Conservation (phyloP, 2,797 vertebrate species). For the Trichosurus vulpecula region DNA sequence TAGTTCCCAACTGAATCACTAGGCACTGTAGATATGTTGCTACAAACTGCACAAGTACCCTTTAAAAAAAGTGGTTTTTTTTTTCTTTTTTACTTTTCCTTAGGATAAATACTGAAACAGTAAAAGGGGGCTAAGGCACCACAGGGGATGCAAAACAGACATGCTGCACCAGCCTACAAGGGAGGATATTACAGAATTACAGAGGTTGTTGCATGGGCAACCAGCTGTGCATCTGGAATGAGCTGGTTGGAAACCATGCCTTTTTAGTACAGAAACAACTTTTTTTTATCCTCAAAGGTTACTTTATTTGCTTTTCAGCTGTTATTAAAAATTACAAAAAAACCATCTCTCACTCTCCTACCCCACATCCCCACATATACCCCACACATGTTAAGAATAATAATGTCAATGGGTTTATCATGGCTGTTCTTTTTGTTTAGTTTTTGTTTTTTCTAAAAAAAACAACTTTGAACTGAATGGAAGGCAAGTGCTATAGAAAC, state of each 20-base stretch:
- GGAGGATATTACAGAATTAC: conserved; percentile 79
- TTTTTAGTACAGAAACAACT: conserved; percentile 67
- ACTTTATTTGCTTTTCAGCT: conserved; percentile 53
- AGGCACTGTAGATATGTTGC: conserved; percentile 35
- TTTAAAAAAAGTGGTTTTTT: conserved; percentile 53
- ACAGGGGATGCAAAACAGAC: conserved; percentile 74
- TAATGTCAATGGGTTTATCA: conserved; percentile 32
- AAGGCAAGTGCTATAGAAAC: conserved; percentile 55
- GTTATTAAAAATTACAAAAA: conserved; percentile 60
- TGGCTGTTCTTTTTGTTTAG: conserved; percentile 21
- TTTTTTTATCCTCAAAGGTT: conserved; percentile 51
- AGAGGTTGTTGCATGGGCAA: conserved; percentile 71
- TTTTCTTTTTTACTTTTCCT: conserved; percentile 78
- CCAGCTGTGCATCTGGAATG: conserved; percentile 80
- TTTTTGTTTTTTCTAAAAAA: conserved; percentile 49
- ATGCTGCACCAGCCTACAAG: conserved; percentile 70
- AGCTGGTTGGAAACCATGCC: conserved; percentile 68
- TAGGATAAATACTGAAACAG: conserved; percentile 79
- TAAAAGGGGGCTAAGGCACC: conserved; percentile 77
- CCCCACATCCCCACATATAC: neutral
- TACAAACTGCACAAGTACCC: conserved; percentile 55
- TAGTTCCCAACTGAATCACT: conserved; percentile 59
- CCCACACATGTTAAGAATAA: conserved; percentile 30
- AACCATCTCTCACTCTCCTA: neutral
- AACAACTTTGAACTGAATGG: conserved; percentile 37